These are phyloP conservation scores for Bradypodion pumilum DNA, from an alignment of 2,797 vertebrate genomes.

Conservation along the genomic window DNA sequence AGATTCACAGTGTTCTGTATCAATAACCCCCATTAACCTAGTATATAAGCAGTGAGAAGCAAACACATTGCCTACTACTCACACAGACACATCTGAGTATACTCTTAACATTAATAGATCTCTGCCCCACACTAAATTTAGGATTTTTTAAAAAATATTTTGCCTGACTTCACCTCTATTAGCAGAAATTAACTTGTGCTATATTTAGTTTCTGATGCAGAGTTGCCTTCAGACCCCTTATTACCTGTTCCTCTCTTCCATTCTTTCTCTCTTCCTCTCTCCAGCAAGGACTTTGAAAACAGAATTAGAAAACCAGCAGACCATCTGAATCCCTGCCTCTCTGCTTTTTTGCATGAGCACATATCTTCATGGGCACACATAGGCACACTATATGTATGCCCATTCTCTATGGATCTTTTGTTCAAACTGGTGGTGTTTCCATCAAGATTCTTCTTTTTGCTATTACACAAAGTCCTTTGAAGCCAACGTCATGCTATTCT, in stretches of 20 bases:
- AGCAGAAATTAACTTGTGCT: constrained; percentile 15
- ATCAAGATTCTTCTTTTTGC: background rate
- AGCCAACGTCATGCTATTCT: background rate
- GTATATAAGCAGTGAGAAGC: background rate
- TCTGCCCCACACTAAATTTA: background rate
- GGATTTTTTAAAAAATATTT: constrained; percentile 4
- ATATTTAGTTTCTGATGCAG: constrained; percentile 17
- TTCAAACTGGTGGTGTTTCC: no score
- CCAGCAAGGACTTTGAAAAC: background rate
- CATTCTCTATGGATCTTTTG: background rate
- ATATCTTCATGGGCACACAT: background rate
- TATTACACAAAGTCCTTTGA: background rate
- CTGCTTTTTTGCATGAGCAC: background rate
- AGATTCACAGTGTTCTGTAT: constrained; percentile 1
- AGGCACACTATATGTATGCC: background rate
- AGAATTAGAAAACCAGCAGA: background rate
- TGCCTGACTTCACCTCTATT: background rate
- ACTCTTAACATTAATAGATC: constrained; percentile 4
- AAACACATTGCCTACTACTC: background rate
- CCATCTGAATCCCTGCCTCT: background rate
- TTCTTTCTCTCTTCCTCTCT: background rate
- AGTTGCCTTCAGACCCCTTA: background rate
- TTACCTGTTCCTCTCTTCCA: background rate
- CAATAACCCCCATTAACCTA: constrained; percentile 5
- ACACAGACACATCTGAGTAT: constrained; percentile 9